Percentiles rank a stretch among this genome's conserved stretches.
Evolutionary conservation across 2,113 vertebrate species (phyloP).

Genomic region (Cavia aperea): DNA sequence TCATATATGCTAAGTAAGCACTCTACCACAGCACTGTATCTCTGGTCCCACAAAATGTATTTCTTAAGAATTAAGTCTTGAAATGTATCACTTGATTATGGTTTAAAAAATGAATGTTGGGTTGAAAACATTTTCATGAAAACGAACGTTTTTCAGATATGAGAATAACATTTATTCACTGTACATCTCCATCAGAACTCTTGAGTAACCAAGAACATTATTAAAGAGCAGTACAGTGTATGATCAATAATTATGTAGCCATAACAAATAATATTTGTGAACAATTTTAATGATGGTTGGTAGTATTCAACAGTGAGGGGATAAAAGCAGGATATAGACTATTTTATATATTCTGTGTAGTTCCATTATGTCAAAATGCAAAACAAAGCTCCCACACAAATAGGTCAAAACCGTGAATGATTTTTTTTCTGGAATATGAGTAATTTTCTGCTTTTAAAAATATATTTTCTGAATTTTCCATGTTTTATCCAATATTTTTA

Average conservation of each 20-base stretch:
- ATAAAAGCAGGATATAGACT: background rate
- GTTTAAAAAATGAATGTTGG: background rate
- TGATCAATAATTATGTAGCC: slow-evolving; percentile 13
- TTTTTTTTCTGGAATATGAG: background rate
- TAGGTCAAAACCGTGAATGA: background rate
- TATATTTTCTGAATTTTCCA: slow-evolving; percentile 6
- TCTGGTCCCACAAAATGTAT: background rate
- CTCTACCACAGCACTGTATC: background rate
- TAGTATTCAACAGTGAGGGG: background rate
- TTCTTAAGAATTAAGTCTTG: background rate
- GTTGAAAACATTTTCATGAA: background rate
- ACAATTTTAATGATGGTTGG: slow-evolving; percentile 8
- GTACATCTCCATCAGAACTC: background rate
- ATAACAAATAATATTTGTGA: slow-evolving; percentile 35
- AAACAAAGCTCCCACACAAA: slow-evolving; percentile 11
- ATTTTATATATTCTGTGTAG: background rate
- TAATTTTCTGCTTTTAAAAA: slow-evolving; percentile 26
- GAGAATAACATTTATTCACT: background rate
- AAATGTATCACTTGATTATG: background rate
- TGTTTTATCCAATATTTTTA: slow-evolving; percentile 37
- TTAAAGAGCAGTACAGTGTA: background rate
- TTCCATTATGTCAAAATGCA: slow-evolving; percentile 11
- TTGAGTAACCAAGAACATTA: background rate
- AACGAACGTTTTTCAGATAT: background rate
- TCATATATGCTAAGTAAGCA: background rate